These are phyloP conservation scores for Acleris holmiana DNA, from an alignment of 2,888 invertebrate species.

Conservation along the genomic window DNA sequence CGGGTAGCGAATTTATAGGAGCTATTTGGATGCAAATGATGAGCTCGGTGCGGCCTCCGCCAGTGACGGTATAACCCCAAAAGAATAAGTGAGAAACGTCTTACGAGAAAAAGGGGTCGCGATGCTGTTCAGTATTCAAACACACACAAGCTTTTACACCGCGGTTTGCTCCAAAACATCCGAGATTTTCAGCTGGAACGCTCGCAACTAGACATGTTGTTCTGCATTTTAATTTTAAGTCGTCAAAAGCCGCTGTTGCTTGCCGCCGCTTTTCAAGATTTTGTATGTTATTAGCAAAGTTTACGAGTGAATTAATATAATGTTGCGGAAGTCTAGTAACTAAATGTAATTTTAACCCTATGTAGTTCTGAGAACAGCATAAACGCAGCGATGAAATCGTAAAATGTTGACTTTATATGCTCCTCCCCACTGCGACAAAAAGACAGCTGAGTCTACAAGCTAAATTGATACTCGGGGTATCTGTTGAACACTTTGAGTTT, in stretches of 20 bases:
- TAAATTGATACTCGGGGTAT: slow-evolving; percentile 33
- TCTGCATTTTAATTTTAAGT: slow-evolving; percentile 29
- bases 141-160: slow-evolving; percentile 43
- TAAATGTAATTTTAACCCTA: slow-evolving; percentile 18
- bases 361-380: slow-evolving; percentile 16
- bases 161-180: slow-evolving; percentile 23
- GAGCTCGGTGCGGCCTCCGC: slow-evolving; percentile 71
- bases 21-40: slow-evolving; percentile 84
- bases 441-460: slow-evolving; percentile 29
- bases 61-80: slow-evolving; percentile 72
- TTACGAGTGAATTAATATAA: slow-evolving; percentile 28
- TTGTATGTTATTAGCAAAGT: slow-evolving; percentile 24
- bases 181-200: slow-evolving; percentile 23
- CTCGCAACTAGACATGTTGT: slow-evolving; percentile 12
- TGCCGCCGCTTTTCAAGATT: slow-evolving; percentile 23
- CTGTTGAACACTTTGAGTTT: slow-evolving; percentile 31
- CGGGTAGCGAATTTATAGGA: slow-evolving; percentile 82
- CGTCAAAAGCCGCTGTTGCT: slow-evolving; percentile 13
- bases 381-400: slow-evolving; percentile 17
- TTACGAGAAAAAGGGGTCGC: slow-evolving; percentile 71
- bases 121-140: slow-evolving; percentile 74
- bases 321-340: slow-evolving; percentile 12
- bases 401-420: slow-evolving; percentile 21
- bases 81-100: slow-evolving; percentile 81
- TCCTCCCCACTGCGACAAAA: slow-evolving; percentile 27